Conservation (phyloP, 2,113 vertebrate species). For the Sigmodon hispidus region DNA sequence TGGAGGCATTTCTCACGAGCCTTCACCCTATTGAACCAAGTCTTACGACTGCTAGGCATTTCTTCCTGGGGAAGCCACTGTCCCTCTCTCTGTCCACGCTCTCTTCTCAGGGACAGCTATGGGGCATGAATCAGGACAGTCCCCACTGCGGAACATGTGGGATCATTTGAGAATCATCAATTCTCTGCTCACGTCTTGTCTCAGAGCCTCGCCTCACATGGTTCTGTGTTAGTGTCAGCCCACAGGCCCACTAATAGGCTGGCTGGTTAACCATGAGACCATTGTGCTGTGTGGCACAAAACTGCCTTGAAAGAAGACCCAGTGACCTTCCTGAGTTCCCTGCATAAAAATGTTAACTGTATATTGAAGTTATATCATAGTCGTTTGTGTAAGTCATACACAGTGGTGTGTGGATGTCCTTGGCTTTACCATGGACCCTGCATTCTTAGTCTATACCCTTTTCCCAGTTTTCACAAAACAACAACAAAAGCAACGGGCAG, state of each 20-base stretch:
- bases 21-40: neutral
- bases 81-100: too few species aligned
- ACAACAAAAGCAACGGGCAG: neutral
- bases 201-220: neutral
- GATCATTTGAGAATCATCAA: neutral
- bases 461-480: neutral
- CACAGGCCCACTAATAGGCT: too few species aligned
- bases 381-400: rapidly evolving
- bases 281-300: rapidly evolving
- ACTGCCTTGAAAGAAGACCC: too few species aligned
- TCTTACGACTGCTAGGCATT: neutral
- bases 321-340: neutral
- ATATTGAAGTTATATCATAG: neutral
- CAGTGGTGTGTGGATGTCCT: neutral
- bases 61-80: neutral
- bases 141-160: too few species aligned
- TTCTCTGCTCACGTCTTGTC: neutral
- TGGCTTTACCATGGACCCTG: neutral
- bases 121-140: neutral
- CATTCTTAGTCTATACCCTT: neutral
- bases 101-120: neutral
- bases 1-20: neutral
- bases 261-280: too few species aligned
- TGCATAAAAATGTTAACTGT: neutral
- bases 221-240: neutral